Evolutionary conservation across 2,888 invertebrate genomes (phyloP).

Genomic region (Papilio protenor): DNA sequence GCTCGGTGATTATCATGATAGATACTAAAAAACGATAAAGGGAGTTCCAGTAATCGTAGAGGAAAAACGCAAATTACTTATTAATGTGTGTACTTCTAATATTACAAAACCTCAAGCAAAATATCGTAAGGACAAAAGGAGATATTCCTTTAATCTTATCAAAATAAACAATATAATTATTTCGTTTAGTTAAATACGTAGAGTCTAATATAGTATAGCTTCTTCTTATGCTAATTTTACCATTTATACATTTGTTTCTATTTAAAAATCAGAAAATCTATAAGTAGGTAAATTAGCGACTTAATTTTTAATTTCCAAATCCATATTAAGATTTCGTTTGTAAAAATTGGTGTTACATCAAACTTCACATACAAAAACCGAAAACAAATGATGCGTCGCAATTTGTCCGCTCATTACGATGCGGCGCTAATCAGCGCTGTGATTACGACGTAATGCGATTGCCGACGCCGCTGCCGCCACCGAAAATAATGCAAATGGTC

Average conservation of each 20-base stretch:
- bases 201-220: too few species aligned
- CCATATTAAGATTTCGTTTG: too few species aligned
- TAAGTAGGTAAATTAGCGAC: too few species aligned
- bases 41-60: too few species aligned
- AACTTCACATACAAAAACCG: not conserved
- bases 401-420: slow-evolving; percentile 61
- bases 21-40: not conserved
- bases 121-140: not conserved
- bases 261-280: too few species aligned
- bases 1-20: slow-evolving; percentile 81
- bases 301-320: too few species aligned
- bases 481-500: slow-evolving; percentile 68
- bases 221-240: too few species aligned
- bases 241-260: too few species aligned
- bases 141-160: not conserved
- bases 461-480: slow-evolving; percentile 53
- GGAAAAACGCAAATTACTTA: too few species aligned
- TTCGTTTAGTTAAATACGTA: not conserved
- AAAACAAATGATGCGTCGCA: slow-evolving; percentile 24
- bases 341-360: not conserved
- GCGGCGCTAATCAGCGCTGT: slow-evolving; percentile 73
- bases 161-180: not conserved
- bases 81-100: not conserved
- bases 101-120: not conserved
- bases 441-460: slow-evolving; percentile 76